Percentiles rank a stretch among this genome's conserved stretches.
These are phyloP conservation scores for Gyrodactylus salaris DNA, from an alignment of 1,140 invertebrate genomes.

Conservation along the genomic window DNA sequence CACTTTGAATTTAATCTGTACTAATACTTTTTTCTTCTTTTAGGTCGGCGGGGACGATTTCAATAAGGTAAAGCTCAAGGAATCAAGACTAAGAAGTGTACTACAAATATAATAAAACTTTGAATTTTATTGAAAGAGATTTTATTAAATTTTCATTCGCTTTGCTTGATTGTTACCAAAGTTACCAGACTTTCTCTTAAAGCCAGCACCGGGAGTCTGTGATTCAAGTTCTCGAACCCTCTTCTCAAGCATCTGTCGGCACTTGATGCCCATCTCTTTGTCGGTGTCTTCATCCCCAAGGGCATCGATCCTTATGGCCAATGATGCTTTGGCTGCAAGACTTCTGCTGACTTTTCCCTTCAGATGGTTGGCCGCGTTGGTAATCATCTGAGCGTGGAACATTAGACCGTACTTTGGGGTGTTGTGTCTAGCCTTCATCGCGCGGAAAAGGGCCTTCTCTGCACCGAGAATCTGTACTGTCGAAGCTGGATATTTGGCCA, in stretches of 20 bases:
- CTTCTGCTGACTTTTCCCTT: conserved; percentile 72
- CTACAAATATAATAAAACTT: too few species aligned
- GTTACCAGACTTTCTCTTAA: neutral
- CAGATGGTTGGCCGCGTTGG: conserved; percentile 44
- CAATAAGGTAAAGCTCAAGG: too few species aligned
- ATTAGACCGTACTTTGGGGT: conserved; percentile 97
- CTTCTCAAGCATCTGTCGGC: conserved; percentile 48
- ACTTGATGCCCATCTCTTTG: conserved; percentile 44
- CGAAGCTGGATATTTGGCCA: conserved; percentile 87
- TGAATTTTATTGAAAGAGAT: too few species aligned
- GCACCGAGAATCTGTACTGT: conserved; percentile 90
- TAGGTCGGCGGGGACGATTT: too few species aligned
- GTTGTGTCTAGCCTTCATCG: conserved; percentile 75
- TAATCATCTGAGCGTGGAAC: conserved; percentile 69
- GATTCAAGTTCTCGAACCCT: conserved; percentile 36
- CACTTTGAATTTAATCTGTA: too few species aligned
- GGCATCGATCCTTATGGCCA: conserved; percentile 71
- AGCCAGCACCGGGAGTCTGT: neutral
- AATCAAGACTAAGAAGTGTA: too few species aligned
- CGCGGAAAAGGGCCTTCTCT: conserved; percentile 81
- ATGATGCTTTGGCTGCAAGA: conserved; percentile 64
- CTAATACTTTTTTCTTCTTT: too few species aligned
- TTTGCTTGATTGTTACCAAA: neutral
- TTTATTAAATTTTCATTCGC: too few species aligned
- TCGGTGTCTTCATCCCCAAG: conserved; percentile 41